These are phyloP conservation scores for Phalacrocorax aristotelis DNA, from an alignment of 2,113 vertebrate species.

Conservation along the genomic window DNA sequence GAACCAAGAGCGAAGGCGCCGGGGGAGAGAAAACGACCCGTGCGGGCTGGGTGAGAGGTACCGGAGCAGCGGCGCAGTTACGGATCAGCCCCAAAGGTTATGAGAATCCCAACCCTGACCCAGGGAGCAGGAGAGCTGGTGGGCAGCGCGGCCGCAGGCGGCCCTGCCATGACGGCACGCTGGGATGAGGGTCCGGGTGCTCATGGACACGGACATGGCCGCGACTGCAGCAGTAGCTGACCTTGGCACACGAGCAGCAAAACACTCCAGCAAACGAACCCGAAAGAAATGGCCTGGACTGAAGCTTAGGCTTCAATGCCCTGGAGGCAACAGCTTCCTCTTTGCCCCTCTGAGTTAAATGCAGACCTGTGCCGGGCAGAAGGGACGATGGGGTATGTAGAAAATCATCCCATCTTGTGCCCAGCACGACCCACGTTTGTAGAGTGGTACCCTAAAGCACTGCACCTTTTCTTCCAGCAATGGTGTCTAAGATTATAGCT, in stretches of 20 bases:
- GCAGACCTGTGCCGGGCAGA: not conserved
- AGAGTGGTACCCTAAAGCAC: not conserved
- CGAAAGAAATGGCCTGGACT: not conserved
- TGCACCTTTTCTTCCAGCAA: not conserved
- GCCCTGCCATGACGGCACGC: fast-evolving
- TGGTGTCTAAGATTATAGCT: not conserved
- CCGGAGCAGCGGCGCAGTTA: fast-evolving
- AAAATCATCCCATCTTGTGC: not conserved
- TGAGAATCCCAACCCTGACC: fast-evolving
- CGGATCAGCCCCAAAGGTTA: not conserved
- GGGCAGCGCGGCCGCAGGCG: fast-evolving
- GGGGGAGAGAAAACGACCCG: fast-evolving
- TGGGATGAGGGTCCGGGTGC: not conserved
- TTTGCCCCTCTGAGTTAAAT: too few relatives aligned
- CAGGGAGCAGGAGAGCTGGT: fast-evolving
- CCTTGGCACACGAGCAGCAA: not conserved
- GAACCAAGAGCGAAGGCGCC: fast-evolving
- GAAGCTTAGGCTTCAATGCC: not conserved
- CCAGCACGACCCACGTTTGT: too few relatives aligned
- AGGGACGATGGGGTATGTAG: fast-evolving
- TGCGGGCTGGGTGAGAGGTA: fast-evolving
- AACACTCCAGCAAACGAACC: fast-evolving
- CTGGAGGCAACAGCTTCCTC: not conserved
- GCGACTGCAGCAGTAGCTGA: not conserved
- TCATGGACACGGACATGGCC: fast-evolving